A percentile compares a stretch with the other conserved stretches of the same genome.
phyloP scores from a whole-genome alignment of 2,888 invertebrate genomes.

The Beris chalybata region DNA sequence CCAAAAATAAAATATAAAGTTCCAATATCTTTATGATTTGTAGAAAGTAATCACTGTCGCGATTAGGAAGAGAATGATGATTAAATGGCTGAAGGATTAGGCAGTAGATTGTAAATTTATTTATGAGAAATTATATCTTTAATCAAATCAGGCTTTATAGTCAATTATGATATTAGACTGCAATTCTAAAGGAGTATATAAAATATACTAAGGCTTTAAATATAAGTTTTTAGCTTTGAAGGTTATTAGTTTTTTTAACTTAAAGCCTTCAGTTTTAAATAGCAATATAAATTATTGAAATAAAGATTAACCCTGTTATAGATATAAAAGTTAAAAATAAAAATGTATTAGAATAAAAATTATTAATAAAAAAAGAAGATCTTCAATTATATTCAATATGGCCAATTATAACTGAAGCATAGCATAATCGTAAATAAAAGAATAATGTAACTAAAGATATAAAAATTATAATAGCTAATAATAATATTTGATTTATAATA shows the following conservation, averaged over 20 bases:
- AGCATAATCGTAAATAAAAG: conserved; percentile 61
- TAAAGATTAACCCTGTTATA: conserved; percentile 46
- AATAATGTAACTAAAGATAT: conserved; percentile 61
- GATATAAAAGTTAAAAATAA: conserved; percentile 45
- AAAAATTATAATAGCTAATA: conserved; percentile 59
- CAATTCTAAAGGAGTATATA: conserved; percentile 61
- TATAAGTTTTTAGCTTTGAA: conserved; percentile 66
- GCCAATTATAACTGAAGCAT: conserved; percentile 58
- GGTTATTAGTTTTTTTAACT: conserved; percentile 66
- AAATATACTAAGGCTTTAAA: conserved; percentile 62
- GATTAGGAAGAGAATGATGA: too few species aligned
- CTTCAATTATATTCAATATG: conserved; percentile 44
- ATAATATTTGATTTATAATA: conserved; percentile 54
- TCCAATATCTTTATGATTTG: conserved; percentile 78
- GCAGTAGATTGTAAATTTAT: conserved; percentile 70
- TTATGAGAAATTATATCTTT: conserved; percentile 60
- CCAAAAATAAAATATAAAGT: conserved; percentile 71
- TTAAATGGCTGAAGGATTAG: conserved; percentile 64
- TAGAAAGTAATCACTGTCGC: conserved; percentile 70
- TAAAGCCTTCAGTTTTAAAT: conserved; percentile 57
- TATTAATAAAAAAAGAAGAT: conserved; percentile 57
- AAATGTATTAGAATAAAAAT: conserved; percentile 44
- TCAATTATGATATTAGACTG: conserved; percentile 65
- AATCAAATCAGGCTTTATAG: conserved; percentile 59
- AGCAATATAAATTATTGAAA: conserved; percentile 43